Percentiles rank a stretch among this genome's conserved stretches.
Conservation (phyloP, 2,888 invertebrate species). For the Corythucha ciliata region DNA sequence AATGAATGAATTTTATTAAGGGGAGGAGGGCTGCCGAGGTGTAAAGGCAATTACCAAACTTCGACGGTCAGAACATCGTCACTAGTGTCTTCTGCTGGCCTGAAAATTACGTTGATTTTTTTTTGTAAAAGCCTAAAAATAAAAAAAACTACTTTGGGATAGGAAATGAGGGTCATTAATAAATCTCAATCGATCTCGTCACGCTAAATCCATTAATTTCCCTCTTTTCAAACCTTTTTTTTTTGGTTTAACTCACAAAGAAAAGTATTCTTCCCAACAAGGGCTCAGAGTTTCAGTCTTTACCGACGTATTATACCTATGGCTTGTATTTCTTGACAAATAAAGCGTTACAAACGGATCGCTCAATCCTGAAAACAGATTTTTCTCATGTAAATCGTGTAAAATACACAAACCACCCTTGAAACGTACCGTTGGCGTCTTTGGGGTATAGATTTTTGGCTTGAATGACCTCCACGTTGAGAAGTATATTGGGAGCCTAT, state of each 20-base stretch:
- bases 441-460: constrained; percentile 75
- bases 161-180: constrained; percentile 12
- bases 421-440: constrained; percentile 59
- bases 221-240: too few relatives aligned
- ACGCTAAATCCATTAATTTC: too few relatives aligned
- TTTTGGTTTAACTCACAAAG: constrained; percentile 89
- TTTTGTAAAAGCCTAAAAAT: background rate
- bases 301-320: constrained; percentile 82
- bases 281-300: constrained; percentile 84
- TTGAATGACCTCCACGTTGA: constrained; percentile 78
- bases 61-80: constrained; percentile 69
- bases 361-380: constrained; percentile 56
- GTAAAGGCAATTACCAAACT: constrained; percentile 57
- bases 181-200: constrained; percentile 11
- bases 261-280: constrained; percentile 94
- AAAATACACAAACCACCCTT: background rate
- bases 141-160: background rate
- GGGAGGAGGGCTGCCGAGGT: background rate
- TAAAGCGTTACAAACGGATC: constrained; percentile 95
- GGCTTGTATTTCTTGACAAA: constrained; percentile 63
- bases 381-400: background rate
- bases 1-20: background rate
- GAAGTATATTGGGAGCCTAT: constrained; percentile 65
- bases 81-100: constrained; percentile 62
- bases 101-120: constrained; percentile 42